These are phyloP conservation scores for Myodes glareolus DNA, from an alignment of 2,113 vertebrate species.

Conservation along the genomic window DNA sequence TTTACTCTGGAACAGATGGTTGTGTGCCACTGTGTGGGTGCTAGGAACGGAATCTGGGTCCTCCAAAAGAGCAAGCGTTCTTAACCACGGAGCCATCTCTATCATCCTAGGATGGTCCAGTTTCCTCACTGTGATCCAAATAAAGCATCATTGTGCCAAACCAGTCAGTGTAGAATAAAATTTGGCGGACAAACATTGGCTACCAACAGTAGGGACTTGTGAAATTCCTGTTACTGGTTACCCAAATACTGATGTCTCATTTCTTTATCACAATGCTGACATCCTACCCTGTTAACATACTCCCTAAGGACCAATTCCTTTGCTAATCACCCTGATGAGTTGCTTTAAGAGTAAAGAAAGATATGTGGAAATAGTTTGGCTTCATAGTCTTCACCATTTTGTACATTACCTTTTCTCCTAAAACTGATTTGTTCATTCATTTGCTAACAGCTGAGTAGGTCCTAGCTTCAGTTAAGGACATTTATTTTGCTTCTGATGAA, in stretches of 20 bases:
- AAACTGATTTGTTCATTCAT: background rate
- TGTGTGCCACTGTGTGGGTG: background rate
- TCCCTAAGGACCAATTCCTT: background rate
- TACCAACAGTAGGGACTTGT: background rate
- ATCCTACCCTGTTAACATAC: background rate
- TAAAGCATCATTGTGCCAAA: background rate
- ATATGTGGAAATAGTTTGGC: background rate
- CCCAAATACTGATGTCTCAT: background rate
- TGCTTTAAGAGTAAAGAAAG: background rate
- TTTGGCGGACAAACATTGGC: background rate
- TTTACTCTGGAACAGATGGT: background rate
- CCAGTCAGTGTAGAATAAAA: slow-evolving; percentile 18
- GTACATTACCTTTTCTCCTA: background rate
- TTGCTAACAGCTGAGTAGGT: background rate
- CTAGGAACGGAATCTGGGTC: background rate
- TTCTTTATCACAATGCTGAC: background rate
- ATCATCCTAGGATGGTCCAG: background rate
- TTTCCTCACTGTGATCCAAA: background rate
- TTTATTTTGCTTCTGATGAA: slow-evolving; percentile 32
- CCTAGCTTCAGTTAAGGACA: background rate
- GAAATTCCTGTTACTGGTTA: slow-evolving; percentile 16
- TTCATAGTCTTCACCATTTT: slow-evolving; percentile 15
- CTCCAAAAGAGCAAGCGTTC: background rate
- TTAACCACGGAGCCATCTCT: background rate
- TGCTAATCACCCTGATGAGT: background rate